Base-by-base conservation (phyloP, 2,888 invertebrate species). In the Tricholauxania praeusta region DNA sequence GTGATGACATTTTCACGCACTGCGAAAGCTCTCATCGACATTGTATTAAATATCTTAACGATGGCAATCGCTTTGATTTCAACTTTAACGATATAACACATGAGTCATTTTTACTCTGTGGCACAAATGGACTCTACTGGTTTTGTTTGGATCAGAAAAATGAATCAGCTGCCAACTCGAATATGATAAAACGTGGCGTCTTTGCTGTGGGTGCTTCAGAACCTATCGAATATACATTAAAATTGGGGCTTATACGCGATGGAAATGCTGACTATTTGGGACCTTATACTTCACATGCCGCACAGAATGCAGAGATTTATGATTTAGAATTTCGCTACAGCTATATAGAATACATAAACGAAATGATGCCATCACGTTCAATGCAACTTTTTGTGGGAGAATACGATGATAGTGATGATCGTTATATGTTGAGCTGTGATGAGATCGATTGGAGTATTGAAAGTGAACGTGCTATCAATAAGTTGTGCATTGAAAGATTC, bases 181-280 rank as follows among this genome's bases (percentile, higher is more conserved):
- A 71, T 32, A 72, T 67, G 12, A 63, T 80, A 3, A 66, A 72
- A 1, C 76, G 79, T 17, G 79, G 80, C 0, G 48, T 80, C n/a
- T 81, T 80, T 22, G 78, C 76, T 62, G 78, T 81, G n/a, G 80
- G 79, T n/a, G 75, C 76, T 3, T 79, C 81, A 0, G 76, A 79
- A 12, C 72, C 76, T 7, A 74, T 73, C 14, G 60, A 79, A 1
- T 81, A 78, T 28, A 76, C 72, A 2, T 8, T 76, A 0, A 80
- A 80, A 63, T 48, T 80, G 28, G 80, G 79, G 1, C 68, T 72
- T 0, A 72, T 75, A 15, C 75, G 72, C 12, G 76, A 79, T 52
- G 75, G 73, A 0, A 63, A 71, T 49, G 69, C 74, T 14, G 71
- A 77, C 15, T 76, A 77, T 66, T 52, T 75, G 66, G 79, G 79